Base-by-base conservation (phyloP, 1,140 invertebrate species). In the Megalopta genalis region DNA sequence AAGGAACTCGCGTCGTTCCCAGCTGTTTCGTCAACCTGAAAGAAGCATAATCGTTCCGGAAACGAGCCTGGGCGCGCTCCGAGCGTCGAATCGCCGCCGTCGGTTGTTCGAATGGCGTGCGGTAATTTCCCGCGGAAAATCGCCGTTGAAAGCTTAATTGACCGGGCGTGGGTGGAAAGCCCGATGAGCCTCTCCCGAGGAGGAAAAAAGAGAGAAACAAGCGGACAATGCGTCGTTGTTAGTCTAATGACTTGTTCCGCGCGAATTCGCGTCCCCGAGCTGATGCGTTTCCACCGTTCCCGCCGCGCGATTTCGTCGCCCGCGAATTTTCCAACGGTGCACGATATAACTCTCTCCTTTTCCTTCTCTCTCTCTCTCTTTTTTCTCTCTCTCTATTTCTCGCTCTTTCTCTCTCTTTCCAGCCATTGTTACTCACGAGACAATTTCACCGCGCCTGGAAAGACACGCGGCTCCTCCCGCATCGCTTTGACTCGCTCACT, bases 31-130 rank as follows among this genome's bases (percentile, higher is more conserved):
- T 2, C 54, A 9, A 57, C 21, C 14, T 21, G 21, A n/a, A n/a
- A n/a, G 6, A n/a, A 9, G 64, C 74, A 81, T 88, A 86, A 82
- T 84, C 85, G 80, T 85, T 82, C 25, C 69, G 81, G 68, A 81
- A 88, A 88, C 80, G 77, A 83, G 67, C 64, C 52, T 62, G 65
- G 70, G 52, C 32, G n/a, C 32, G 65, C 25, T 82, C 70, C 59
- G 59, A 80, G 37, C 70, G 63, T 42, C 32, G 32, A 62, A 23
- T 60, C 70, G 64, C 10, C 6, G 42, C 42, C 52, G 77, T 69
- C 62, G 63, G 66, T 25, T 65, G 69, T 80, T 79, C 49, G 65
- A 74, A 12, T 60, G 59, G 65, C 25, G 62, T 57, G 37, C 66
- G 25, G 72, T 80, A 66, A 83, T 75, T 80, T 66, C 57, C 49